Percentiles rank a stretch among this genome's conserved stretches.
Evolutionary conservation across 2,888 invertebrate species (phyloP).

Genomic region (Leptinotarsa juncta): DNA sequence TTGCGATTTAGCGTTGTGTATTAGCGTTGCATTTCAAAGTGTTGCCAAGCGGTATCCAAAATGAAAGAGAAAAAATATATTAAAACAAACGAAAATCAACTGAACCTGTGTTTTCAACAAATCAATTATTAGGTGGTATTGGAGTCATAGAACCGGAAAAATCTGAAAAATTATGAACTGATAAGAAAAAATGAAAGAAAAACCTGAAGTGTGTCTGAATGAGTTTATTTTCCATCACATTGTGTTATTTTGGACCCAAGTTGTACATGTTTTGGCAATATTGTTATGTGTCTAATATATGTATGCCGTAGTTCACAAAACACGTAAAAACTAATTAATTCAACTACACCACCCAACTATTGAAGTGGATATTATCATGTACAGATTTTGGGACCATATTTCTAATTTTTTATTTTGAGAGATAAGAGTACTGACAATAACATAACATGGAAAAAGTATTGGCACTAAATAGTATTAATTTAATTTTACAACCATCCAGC

Average conservation of each 20-base stretch:
- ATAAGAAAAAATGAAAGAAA: constrained; percentile 51
- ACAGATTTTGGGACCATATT: too few species aligned
- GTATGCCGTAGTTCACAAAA: constrained; percentile 8
- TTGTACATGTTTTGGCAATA: constrained; percentile 44
- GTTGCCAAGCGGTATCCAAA: constrained; percentile 60
- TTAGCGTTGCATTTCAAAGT: constrained; percentile 57
- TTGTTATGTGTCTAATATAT: constrained; percentile 13
- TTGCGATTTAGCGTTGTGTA: constrained; percentile 51
- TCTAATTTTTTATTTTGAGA: too few species aligned
- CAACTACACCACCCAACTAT: too few species aligned
- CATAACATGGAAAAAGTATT: too few species aligned
- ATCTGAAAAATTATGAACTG: constrained; percentile 61
- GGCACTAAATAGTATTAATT: too few species aligned
- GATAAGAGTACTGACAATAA: too few species aligned
- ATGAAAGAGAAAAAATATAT: constrained; percentile 53
- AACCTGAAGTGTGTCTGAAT: constrained; percentile 52
- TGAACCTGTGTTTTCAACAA: constrained; percentile 55
- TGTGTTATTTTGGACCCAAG: constrained; percentile 55
- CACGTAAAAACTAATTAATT: too few species aligned
- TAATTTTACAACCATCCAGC: too few species aligned
- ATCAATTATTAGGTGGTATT: constrained; percentile 62
- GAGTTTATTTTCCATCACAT: constrained; percentile 52
- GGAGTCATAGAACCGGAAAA: constrained; percentile 66
- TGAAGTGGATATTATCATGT: too few species aligned
- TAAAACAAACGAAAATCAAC: constrained; percentile 56